These are phyloP conservation scores for Lamellibrachia luymesi DNA, from an alignment of 1,140 invertebrate genomes.

Conservation along the genomic window DNA sequence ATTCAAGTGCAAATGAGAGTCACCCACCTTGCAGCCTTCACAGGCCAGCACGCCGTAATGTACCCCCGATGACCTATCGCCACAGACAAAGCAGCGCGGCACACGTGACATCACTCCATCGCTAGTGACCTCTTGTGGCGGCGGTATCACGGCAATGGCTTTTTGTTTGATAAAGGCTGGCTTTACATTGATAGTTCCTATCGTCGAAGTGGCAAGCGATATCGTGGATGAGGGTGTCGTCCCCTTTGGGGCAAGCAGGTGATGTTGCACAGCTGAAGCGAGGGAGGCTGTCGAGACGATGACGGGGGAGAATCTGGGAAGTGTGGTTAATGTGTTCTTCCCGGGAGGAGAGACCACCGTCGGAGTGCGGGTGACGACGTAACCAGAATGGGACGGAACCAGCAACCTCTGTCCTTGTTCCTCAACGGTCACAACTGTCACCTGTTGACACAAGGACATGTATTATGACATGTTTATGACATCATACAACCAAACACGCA, in stretches of 20 bases:
- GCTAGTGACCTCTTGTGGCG: not conserved
- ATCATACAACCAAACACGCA: not conserved
- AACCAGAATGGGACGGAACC: not conserved
- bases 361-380: not conserved
- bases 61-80: slow-evolving; percentile 60
- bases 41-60: slow-evolving; percentile 62
- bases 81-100: slow-evolving; percentile 59
- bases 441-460: not conserved
- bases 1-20: not conserved
- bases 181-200: not conserved
- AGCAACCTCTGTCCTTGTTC: not conserved
- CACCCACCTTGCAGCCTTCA: slow-evolving; percentile 58
- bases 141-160: not conserved
- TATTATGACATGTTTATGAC: not conserved
- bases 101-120: slow-evolving; percentile 5
- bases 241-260: not conserved
- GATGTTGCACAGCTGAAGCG: not conserved
- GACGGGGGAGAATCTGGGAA: not conserved
- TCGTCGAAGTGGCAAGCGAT: not conserved
- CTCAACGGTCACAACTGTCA: not conserved
- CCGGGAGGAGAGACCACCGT: not conserved
- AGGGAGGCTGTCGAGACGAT: not conserved
- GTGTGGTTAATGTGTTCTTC: not conserved
- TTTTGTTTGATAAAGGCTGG: not conserved
- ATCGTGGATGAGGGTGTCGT: not conserved